Base-by-base conservation (phyloP, 2,888 invertebrate genomes). In the Drosophila setosimentum region DNA sequence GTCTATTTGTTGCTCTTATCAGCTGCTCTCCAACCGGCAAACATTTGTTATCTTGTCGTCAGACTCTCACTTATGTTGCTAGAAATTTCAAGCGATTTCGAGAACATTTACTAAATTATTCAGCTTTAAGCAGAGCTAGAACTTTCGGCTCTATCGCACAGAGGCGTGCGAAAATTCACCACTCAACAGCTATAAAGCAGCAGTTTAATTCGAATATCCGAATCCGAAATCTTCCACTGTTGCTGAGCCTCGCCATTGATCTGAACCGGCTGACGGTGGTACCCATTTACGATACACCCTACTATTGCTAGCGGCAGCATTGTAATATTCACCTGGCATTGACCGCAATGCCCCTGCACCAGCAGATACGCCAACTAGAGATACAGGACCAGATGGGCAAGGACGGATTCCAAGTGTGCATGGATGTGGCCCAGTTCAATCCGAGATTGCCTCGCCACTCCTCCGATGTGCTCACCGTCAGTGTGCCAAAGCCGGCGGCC, bases 381-480 rank as follows among this genome's bases (percentile, higher is more conserved):
- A 81, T 74, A 29, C 85, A 78, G 6, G 54, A 16, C 45, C 58
- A 5, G 57, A 80, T 94, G 40, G 95, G 95, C 84, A 95, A 95
- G 24, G 95, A 96, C 82, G 95, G 96, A 73, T 96, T 96, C 79
- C 95, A 96, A 92, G 95, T 96, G 4, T 95, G 95, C 80, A 92
- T 96, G 79, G 96, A 96, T 83, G 95, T 96, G 0, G 95, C 95
- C 79, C 96, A 96, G 83, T 96, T 96, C 87, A 93, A 95, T 49
- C 96, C 96, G 0, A 95, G 81, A 95, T 98, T 4, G 94, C 95
- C 65, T 97, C 97, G 68, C 95, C 95, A 7, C 93, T 98, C 97
- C 10, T 96, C 97, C 0, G 97, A 97, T 90, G 97, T 97, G 51
- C 94, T 97, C 40, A 96, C 96, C 0, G 95, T 97, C 59, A 95